phyloP scores from a whole-genome alignment of 1,140 invertebrate genomes.

The Heterodera schachtii region DNA sequence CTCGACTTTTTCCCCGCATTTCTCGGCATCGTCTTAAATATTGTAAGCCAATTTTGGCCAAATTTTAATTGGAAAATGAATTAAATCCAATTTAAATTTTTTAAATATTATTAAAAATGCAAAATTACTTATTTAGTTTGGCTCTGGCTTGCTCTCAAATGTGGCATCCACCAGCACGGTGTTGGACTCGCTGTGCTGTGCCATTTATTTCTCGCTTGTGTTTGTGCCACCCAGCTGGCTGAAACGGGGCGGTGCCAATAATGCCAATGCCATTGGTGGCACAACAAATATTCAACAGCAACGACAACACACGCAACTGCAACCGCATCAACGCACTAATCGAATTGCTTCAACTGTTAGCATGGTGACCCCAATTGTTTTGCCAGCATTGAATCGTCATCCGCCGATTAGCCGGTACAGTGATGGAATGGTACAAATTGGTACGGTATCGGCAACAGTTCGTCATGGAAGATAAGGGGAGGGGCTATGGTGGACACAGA shows the following conservation, averaged over 20 bases:
- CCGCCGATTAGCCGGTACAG: no score
- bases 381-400: not conserved
- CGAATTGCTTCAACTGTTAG: no score
- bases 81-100: no score
- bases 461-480: no score
- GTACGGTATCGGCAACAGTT: no score
- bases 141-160: not conserved
- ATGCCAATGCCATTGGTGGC: not conserved
- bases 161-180: not conserved
- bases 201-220: not conserved
- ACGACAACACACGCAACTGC: not conserved
- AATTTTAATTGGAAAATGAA: not conserved
- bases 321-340: no score
- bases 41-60: not conserved
- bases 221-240: not conserved
- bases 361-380: not conserved
- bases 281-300: not conserved
- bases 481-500: no score
- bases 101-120: no score
- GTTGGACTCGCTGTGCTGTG: not conserved
- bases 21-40: not conserved
- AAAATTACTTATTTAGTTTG: not conserved
- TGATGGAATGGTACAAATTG: no score
- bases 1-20: not conserved
- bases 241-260: not conserved